phyloP scores from a whole-genome alignment of 2,113 vertebrate genomes.

The Eubucco bourcierii region DNA sequence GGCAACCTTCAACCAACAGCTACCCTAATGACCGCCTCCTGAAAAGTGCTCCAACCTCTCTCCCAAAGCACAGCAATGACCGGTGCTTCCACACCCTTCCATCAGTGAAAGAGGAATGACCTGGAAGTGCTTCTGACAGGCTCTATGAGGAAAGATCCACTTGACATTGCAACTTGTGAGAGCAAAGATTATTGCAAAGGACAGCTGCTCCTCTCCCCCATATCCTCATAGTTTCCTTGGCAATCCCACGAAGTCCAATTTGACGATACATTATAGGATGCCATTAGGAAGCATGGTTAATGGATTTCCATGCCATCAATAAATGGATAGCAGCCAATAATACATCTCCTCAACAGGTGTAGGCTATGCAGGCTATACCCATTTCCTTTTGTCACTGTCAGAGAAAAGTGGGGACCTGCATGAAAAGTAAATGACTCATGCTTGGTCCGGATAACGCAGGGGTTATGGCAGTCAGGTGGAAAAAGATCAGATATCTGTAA shows the following conservation, averaged over 20 bases:
- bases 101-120: not conserved
- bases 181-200: not conserved
- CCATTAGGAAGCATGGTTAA: not conserved
- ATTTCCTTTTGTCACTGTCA: not conserved
- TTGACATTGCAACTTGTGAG: not conserved
- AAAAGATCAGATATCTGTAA: not conserved
- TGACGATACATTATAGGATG: not conserved
- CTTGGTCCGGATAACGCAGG: not conserved
- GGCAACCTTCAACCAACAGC: not conserved
- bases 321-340: not conserved
- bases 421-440: not conserved
- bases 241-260: not conserved
- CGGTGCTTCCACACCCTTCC: not conserved
- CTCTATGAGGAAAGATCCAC: not conserved
- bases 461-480: not conserved
- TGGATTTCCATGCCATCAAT: not conserved
- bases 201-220: rapidly evolving
- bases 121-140: not conserved
- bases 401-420: not conserved
- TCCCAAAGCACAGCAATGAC: not conserved
- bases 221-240: not conserved
- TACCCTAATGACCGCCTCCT: not conserved
- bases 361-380: not conserved
- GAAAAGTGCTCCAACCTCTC: not conserved
- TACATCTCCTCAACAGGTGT: not conserved